These are phyloP conservation scores for Drosophila sp. DNA, from an alignment of 1,140 invertebrate genomes.

Conservation along the genomic window DNA sequence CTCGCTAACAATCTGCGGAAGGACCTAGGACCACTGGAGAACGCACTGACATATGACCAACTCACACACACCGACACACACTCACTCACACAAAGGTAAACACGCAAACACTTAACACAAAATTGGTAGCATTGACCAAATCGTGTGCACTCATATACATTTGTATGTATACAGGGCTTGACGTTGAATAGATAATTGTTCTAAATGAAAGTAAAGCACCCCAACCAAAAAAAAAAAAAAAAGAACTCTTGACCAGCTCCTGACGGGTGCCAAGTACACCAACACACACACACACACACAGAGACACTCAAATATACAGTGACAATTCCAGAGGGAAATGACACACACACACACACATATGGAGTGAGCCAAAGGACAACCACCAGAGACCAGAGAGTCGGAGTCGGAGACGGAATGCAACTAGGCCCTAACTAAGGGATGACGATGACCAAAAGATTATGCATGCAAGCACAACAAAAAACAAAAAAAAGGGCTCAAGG, in stretches of 20 bases:
- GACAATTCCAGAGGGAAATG: conserved; percentile 77
- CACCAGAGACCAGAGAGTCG: conserved; percentile 53
- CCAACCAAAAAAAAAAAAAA: conserved; percentile 23
- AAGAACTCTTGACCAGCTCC: conserved; percentile 43
- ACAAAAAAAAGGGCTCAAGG: conserved; percentile 41
- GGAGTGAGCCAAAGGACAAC: conserved; percentile 53
- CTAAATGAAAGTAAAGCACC: conserved; percentile 70
- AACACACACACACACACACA: conserved; percentile 28
- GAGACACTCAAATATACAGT: conserved; percentile 48
- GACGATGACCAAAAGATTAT: conserved; percentile 78
- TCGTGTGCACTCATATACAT: conserved; percentile 77
- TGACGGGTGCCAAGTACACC: conserved; percentile 63
- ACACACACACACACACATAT: conserved; percentile 29
- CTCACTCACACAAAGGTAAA: conserved; percentile 38
- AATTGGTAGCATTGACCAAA: conserved; percentile 73
- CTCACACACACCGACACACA: conserved; percentile 38
- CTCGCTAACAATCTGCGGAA: conserved; percentile 78
- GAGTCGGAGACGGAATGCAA: conserved; percentile 37
- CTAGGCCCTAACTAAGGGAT: conserved; percentile 54
- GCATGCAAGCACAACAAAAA: conserved; percentile 67
- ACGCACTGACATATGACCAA: conserved; percentile 77
- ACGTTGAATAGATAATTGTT: conserved; percentile 82
- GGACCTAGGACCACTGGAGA: conserved; percentile 57
- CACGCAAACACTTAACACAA: conserved; percentile 81
- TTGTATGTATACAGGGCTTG: conserved; percentile 44